phyloP scores from a whole-genome alignment of 2,113 vertebrate genomes.

The Equus quagga region DNA sequence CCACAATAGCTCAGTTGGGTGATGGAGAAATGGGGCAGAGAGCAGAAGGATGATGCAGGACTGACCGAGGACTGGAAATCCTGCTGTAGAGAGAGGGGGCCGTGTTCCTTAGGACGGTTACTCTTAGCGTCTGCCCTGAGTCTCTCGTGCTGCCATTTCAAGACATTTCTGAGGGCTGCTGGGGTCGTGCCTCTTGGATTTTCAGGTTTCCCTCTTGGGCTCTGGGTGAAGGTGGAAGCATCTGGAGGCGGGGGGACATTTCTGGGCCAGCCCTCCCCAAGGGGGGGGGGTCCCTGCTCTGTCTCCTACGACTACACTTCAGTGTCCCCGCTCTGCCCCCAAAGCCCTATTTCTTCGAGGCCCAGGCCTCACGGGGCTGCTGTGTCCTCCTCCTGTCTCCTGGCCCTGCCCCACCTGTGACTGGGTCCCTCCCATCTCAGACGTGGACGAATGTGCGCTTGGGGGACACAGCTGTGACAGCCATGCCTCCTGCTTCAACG shows the following conservation, averaged over 20 bases:
- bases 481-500: slow-evolving; percentile 94
- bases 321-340: background rate
- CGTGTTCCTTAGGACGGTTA: background rate
- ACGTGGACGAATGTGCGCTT: slow-evolving; percentile 95
- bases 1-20: background rate
- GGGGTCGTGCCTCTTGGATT: background rate
- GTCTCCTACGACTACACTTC: rapidly evolving
- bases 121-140: background rate
- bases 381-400: background rate
- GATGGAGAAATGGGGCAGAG: background rate
- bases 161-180: background rate
- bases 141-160: background rate
- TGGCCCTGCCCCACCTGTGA: background rate
- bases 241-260: background rate
- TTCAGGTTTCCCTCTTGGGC: background rate
- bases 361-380: background rate
- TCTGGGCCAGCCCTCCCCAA: background rate
- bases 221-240: background rate
- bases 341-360: background rate
- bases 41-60: background rate
- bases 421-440: slow-evolving; percentile 81
- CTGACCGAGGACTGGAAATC: background rate
- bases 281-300: background rate
- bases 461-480: slow-evolving; percentile 95
- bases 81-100: background rate